Conservation (phyloP, 2,888 invertebrate species). For the Chrysomela aeneicollis region DNA sequence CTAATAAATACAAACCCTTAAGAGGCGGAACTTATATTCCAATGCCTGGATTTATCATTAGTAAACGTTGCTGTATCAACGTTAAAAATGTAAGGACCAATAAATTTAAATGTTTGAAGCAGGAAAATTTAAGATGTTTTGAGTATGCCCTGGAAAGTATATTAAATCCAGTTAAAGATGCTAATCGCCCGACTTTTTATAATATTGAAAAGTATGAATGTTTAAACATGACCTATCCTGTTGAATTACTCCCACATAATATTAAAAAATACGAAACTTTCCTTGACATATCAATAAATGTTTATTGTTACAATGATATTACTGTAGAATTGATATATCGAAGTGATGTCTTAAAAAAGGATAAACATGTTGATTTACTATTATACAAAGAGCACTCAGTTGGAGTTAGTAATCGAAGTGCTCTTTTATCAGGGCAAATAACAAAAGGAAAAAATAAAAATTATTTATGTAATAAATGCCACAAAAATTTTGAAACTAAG, state of each 20-base stretch:
- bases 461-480: neutral
- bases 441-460: neutral
- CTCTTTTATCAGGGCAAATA: neutral
- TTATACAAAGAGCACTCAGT: no score
- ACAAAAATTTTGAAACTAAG: neutral
- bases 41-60: no score
- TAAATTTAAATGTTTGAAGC: no score
- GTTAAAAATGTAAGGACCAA: no score
- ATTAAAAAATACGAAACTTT: neutral
- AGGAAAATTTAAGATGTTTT: no score
- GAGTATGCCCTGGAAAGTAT: no score
- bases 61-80: no score
- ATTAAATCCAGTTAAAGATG: neutral
- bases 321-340: neutral
- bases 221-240: neutral
- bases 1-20: no score
- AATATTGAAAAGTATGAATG: neutral
- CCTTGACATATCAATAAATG: no score
- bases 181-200: neutral
- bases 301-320: no score
- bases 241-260: neutral
- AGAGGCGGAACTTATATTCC: no score
- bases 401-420: no score
- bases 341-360: neutral
- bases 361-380: neutral